Conservation (phyloP, 2,888 invertebrate species). For the Trisateles emortualis region DNA sequence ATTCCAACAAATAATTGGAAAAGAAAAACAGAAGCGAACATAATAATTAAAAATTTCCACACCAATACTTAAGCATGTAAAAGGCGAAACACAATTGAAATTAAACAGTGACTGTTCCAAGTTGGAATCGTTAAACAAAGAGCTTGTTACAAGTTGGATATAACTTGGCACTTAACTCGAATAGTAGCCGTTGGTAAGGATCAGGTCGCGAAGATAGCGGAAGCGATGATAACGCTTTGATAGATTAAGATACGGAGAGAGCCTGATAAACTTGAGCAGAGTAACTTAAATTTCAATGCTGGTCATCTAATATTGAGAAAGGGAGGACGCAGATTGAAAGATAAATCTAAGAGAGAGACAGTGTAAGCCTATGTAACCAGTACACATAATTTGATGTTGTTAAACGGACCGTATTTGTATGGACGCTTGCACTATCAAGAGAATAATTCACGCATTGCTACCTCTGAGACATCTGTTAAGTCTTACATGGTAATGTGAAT, state of each 20-base stretch:
- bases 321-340: too few relatives aligned
- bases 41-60: slow-evolving; percentile 43
- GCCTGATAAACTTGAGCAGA: not conserved
- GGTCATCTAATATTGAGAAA: not conserved
- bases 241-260: slow-evolving; percentile 4
- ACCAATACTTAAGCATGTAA: slow-evolving; percentile 38
- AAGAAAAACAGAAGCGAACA: slow-evolving; percentile 17
- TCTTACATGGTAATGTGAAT: too few relatives aligned
- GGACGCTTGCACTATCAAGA: too few relatives aligned
- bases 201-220: slow-evolving; percentile 13
- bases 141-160: slow-evolving; percentile 49
- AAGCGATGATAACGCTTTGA: slow-evolving; percentile 5
- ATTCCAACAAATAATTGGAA: slow-evolving; percentile 14
- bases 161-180: slow-evolving; percentile 48
- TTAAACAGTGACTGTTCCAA: slow-evolving; percentile 55
- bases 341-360: too few relatives aligned
- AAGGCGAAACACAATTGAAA: slow-evolving; percentile 54
- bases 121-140: slow-evolving; percentile 55
- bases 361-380: too few relatives aligned
- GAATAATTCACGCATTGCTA: too few relatives aligned
- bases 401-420: too few relatives aligned
- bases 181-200: slow-evolving; percentile 27
- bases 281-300: not conserved
- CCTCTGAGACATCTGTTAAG: too few relatives aligned
- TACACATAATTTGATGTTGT: too few relatives aligned